These are phyloP conservation scores for Hipparchia semele DNA, from an alignment of 2,888 invertebrate species.

Conservation along the genomic window DNA sequence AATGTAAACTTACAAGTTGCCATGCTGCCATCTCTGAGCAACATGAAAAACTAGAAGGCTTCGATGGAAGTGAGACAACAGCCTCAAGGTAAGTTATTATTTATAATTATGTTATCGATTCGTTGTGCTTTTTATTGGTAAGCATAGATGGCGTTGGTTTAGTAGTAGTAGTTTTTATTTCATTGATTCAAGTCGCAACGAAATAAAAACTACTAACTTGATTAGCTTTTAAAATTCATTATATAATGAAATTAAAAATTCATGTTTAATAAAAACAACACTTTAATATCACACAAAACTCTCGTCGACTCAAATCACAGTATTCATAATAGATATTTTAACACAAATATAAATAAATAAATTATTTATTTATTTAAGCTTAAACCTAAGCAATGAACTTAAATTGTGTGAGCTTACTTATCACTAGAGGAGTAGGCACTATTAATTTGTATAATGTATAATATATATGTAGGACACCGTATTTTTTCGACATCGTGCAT, in stretches of 20 bases:
- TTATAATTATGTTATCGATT: conserved; percentile 29
- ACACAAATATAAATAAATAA: conserved; percentile 18
- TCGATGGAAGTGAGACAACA: conserved; percentile 17
- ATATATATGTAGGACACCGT: too few species aligned
- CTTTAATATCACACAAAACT: conserved; percentile 39
- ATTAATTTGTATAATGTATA: too few species aligned
- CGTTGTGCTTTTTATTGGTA: neutral
- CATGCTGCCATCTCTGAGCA: conserved; percentile 50
- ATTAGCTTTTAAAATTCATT: neutral
- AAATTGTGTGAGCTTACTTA: too few species aligned
- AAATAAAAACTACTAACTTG: too few species aligned
- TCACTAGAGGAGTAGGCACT: too few species aligned
- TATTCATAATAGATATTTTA: conserved; percentile 18
- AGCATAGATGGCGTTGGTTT: conserved; percentile 26
- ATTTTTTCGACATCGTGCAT: too few species aligned
- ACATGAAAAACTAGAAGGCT: conserved; percentile 45
- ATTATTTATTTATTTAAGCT: neutral
- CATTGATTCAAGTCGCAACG: too few species aligned
- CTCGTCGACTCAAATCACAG: conserved; percentile 34
- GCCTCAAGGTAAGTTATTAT: conserved; percentile 27
- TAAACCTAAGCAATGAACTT: neutral
- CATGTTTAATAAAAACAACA: conserved; percentile 31
- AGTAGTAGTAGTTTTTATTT: neutral
- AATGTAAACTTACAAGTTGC: neutral
- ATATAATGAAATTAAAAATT: conserved; percentile 13